A percentile compares a stretch with the other conserved stretches of the same genome.
phyloP scores from a whole-genome alignment of 2,888 invertebrate species.

The Diarsia mendica region DNA sequence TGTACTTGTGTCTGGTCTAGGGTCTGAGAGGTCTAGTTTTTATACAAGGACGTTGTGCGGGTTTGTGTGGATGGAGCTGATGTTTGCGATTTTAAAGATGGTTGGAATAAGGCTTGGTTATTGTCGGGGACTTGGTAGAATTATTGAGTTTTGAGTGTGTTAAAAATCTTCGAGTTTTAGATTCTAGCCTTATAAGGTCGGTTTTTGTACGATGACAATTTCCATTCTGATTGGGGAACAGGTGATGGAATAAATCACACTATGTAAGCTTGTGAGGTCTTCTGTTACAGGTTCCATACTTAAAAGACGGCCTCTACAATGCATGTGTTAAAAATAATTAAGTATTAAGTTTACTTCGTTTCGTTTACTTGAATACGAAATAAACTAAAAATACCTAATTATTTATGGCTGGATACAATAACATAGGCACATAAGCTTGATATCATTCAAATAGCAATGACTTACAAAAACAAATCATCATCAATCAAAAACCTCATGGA shows the following conservation, averaged over 20 bases:
- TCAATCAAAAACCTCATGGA: slow-evolving; percentile 5
- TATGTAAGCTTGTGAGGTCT: neutral
- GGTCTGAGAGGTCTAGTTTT: slow-evolving; percentile 57
- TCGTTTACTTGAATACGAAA: too few relatives aligned
- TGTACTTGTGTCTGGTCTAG: slow-evolving; percentile 55
- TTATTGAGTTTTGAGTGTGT: neutral
- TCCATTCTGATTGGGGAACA: neutral
- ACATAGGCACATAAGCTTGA: neutral
- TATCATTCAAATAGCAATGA: neutral
- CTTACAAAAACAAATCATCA: slow-evolving; percentile 20
- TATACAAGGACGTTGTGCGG: slow-evolving; percentile 36
- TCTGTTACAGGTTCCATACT: too few relatives aligned
- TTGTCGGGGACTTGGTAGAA: neutral
- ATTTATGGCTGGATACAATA: neutral
- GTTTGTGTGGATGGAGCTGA: slow-evolving; percentile 4
- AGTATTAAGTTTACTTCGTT: too few relatives aligned
- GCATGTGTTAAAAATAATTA: too few relatives aligned
- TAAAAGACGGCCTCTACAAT: too few relatives aligned
- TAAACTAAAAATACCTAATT: too few relatives aligned
- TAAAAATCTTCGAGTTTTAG: neutral
- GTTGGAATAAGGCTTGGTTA: neutral
- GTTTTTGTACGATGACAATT: neutral
- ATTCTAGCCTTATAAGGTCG: neutral
- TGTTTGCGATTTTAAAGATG: slow-evolving; percentile 7
- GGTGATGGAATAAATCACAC: neutral